Evolutionary conservation across 2,797 vertebrate species (phyloP), one percentile per base, ranked within the genome.

Genomic region (Pygocentrus nattereri): DNA sequence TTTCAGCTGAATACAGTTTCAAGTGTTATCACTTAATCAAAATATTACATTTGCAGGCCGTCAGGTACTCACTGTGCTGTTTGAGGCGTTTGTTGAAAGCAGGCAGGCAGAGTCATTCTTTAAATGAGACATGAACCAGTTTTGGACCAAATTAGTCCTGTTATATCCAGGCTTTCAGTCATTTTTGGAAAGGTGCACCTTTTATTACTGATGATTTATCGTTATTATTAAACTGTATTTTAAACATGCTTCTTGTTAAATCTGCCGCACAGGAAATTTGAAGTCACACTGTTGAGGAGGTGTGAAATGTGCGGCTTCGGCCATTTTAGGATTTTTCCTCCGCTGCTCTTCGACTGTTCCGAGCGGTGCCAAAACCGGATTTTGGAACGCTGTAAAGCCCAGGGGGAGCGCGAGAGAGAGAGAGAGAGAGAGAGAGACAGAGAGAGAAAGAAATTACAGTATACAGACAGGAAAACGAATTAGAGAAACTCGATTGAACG

Each of bases 301-400:
- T 94, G 93, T 94, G 93, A 94, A 93, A 94, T 92, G 90, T 91
- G 88, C 88, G 91, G 87, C 85, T 89, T 84, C 89, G 92, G 92
- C 92, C 93, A 92, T 94, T 94, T 85, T 91, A 87, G 90, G 90
- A 25, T 91, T 89, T 87, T 91, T 92, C 89, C 92, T 92, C 89
- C 85, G 31, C 86, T 86, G 86, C 88, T 90, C 88, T 76, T 81
- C 82, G 88, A 85, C 88, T 82, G 30, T 67, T 74, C 59, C 4
- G 41, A 59, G 27, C 69, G 3, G 64, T 92, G 92, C 92, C 92
- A 93, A 91, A 92, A 89, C 90, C 87, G 84, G 84, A 90, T 91
- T 91, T 88, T 87, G 86, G 88, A 90, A 88, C 80, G 61, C 89
- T 89, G 75, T 85, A 6, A 74, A 73, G 69, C 59, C 50, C 5